These are phyloP conservation scores for Hylaeus anthracinus DNA, from an alignment of 1,140 invertebrate genomes.

Conservation along the genomic window DNA sequence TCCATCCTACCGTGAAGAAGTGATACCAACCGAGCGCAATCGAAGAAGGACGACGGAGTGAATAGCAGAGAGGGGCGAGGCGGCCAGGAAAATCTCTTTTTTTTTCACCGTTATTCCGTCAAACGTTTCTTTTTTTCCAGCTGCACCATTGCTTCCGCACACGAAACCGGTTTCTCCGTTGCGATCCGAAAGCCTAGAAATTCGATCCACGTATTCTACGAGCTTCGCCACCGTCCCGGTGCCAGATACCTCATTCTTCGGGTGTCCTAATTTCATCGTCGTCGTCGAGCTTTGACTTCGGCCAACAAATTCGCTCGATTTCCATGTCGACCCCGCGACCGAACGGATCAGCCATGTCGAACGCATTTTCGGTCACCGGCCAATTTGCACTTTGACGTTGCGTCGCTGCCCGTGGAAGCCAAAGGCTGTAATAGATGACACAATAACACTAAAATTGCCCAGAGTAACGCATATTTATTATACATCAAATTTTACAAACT, in stretches of 20 bases:
- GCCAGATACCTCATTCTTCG: background rate
- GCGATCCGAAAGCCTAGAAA: slow-evolving; percentile 8
- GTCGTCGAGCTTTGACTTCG: background rate
- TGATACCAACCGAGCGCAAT: slow-evolving; percentile 61
- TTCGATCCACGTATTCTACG: slow-evolving; percentile 43
- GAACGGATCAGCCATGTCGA: background rate
- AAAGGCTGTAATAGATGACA: too few relatives aligned
- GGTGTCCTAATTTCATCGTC: background rate
- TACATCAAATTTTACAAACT: too few relatives aligned
- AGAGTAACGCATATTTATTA: too few relatives aligned
- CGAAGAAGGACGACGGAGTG: slow-evolving; percentile 16
- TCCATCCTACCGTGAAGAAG: slow-evolving; percentile 65
- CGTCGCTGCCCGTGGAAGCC: too few relatives aligned
- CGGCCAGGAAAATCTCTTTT: slow-evolving; percentile 10
- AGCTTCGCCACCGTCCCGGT: background rate
- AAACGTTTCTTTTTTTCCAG: slow-evolving; percentile 53
- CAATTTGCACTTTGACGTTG: too few relatives aligned
- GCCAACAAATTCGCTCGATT: background rate
- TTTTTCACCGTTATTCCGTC: slow-evolving; percentile 34
- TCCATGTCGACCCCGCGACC: background rate
- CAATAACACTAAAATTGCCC: too few relatives aligned
- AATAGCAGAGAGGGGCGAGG: slow-evolving; percentile 21
- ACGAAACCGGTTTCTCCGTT: slow-evolving; percentile 56
- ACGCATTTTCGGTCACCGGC: background rate
- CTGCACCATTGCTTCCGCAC: slow-evolving; percentile 56